These are phyloP conservation scores for Corythoichthys intestinalis DNA, from an alignment of 2,113 vertebrate genomes.

Conservation along the genomic window DNA sequence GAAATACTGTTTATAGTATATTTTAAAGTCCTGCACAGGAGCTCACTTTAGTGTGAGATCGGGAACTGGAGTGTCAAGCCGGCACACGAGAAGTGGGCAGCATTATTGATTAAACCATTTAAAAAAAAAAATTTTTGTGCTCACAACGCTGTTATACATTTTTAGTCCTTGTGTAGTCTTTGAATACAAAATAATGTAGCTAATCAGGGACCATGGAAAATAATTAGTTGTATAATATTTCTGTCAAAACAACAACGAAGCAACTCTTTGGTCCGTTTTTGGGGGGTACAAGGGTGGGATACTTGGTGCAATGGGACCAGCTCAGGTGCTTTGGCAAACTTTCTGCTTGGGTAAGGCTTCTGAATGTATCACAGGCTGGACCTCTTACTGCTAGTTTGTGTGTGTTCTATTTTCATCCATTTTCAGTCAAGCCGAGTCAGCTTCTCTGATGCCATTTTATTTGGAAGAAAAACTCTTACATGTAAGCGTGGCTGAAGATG, in stretches of 20 bases:
- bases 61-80: not conserved
- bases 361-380: slow-evolving; percentile 47
- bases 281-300: not conserved
- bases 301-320: slow-evolving; percentile 25
- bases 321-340: slow-evolving; percentile 39
- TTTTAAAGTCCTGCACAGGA: not conserved
- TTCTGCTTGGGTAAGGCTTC: slow-evolving; percentile 7
- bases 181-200: slow-evolving; percentile 27
- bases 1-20: slow-evolving; percentile 5
- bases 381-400: slow-evolving; percentile 27
- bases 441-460: slow-evolving; percentile 18
- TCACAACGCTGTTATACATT: not conserved
- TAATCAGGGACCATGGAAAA: slow-evolving; percentile 11
- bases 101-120: not conserved
- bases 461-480: slow-evolving; percentile 9
- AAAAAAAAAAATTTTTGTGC: too few relatives aligned
- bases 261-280: not conserved
- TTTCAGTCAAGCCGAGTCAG: slow-evolving; percentile 8
- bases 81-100: not conserved
- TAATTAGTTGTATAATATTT: not conserved
- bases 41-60: not conserved
- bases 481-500: slow-evolving; percentile 4
- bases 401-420: not conserved
- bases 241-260: not conserved
- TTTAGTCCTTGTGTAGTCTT: not conserved